A percentile compares a stretch with the other conserved stretches of the same genome.
Evolutionary conservation across 2,888 invertebrate species (phyloP).

Genomic region (Invenusta paracnida): DNA sequence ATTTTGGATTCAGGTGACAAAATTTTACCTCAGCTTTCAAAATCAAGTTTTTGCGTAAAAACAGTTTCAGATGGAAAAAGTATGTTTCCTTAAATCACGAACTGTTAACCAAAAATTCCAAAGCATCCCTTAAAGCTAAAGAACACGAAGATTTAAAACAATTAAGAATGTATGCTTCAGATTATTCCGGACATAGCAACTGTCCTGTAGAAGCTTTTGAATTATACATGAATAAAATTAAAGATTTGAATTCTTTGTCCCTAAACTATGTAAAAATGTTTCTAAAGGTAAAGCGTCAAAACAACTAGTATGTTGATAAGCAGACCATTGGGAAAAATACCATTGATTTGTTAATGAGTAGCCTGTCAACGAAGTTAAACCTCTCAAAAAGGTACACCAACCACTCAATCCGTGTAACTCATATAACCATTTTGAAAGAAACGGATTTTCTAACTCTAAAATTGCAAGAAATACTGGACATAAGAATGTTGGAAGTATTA

Average conservation of each 20-base stretch:
- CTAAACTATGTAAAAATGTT: not conserved
- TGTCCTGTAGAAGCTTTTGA: not conserved
- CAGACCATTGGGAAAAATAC: not conserved
- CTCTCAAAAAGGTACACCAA: not conserved
- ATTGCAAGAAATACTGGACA: not conserved
- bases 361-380: not conserved
- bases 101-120: constrained; percentile 20
- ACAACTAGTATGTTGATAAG: not conserved
- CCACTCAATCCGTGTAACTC: not conserved
- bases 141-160: not conserved
- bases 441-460: not conserved
- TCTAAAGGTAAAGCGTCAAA: not conserved
- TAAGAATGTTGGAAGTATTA: not conserved
- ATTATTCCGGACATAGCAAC: not conserved
- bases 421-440: not conserved
- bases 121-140: not conserved
- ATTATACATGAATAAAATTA: not conserved
- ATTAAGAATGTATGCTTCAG: constrained; percentile 9
- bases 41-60: not conserved
- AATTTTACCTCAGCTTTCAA: not conserved
- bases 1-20: constrained; percentile 10
- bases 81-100: constrained; percentile 21
- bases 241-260: not conserved
- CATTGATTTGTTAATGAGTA: not conserved
- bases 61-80: not conserved